Evolutionary conservation across 2,113 vertebrate species (phyloP).

Genomic region (Carassius auratus): DNA sequence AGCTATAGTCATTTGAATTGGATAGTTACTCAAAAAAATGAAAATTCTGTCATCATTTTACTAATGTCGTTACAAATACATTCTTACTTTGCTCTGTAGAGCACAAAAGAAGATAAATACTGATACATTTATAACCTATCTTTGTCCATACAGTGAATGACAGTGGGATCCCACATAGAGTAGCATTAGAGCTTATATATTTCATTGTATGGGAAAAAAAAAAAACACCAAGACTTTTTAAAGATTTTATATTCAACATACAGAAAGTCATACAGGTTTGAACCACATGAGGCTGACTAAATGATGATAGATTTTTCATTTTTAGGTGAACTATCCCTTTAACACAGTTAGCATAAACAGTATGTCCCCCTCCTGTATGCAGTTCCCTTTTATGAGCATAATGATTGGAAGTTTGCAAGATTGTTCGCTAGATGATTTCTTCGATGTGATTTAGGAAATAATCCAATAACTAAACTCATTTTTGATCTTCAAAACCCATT

Average conservation of each 20-base stretch:
- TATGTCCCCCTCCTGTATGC: background rate
- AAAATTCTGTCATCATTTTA: background rate
- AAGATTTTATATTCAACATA: too few relatives aligned
- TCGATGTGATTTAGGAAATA: slow-evolving; percentile 7
- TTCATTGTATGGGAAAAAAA: background rate
- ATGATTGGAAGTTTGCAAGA: background rate
- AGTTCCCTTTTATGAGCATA: background rate
- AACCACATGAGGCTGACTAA: background rate
- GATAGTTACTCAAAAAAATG: background rate
- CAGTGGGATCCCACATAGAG: background rate
- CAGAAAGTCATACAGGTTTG: background rate
- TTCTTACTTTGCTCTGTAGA: background rate
- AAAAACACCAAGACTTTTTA: background rate
- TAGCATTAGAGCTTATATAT: background rate
- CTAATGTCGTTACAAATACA: background rate
- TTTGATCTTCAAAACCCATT: background rate
- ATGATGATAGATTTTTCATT: too few relatives aligned
- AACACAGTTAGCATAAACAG: too few relatives aligned
- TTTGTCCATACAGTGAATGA: background rate
- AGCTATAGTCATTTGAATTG: background rate
- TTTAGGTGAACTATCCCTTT: too few relatives aligned
- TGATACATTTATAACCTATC: background rate
- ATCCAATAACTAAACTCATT: background rate
- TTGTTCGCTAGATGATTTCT: slow-evolving; percentile 14
- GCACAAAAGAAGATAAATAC: background rate